Percentiles rank a stretch among this genome's conserved stretches.
phyloP scores from a whole-genome alignment of 2,113 vertebrate species.

The Morone saxatilis region DNA sequence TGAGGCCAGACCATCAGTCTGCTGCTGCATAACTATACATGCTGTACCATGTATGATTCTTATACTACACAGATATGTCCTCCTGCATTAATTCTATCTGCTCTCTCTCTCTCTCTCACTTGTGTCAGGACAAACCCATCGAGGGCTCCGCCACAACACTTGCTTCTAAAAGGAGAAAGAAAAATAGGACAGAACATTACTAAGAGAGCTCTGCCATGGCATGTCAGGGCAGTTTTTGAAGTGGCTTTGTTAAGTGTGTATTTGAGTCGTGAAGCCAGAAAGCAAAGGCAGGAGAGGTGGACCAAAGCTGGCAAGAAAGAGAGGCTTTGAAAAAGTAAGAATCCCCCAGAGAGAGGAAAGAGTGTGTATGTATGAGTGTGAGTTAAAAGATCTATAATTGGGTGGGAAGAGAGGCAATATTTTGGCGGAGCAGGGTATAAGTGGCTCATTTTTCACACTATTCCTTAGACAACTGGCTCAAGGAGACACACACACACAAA shows the following conservation, averaged over 20 bases:
- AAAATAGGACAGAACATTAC: conserved; percentile 33
- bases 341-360: conserved; percentile 11
- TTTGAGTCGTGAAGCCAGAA: conserved; percentile 29
- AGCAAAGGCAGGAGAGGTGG: conserved; percentile 2
- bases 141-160: neutral
- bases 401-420: conserved; percentile 46
- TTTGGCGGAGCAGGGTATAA: conserved; percentile 32
- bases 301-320: conserved; percentile 28
- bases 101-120: neutral
- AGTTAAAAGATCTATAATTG: conserved; percentile 69
- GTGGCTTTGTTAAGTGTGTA: conserved; percentile 14
- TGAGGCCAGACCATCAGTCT: conserved; percentile 10
- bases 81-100: neutral
- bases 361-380: conserved; percentile 27
- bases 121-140: conserved; percentile 3
- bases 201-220: neutral
- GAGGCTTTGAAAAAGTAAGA: conserved; percentile 22
- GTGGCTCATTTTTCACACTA: conserved; percentile 67
- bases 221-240: conserved; percentile 26
- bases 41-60: neutral
- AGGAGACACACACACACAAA: conserved; percentile 29
- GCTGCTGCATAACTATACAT: conserved; percentile 10
- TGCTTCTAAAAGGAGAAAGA: conserved; percentile 28
- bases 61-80: no score
- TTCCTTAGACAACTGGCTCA: conserved; percentile 52